These are phyloP conservation scores for Hanleya hanleyi DNA, from an alignment of 2,888 invertebrate genomes.

Conservation along the genomic window DNA sequence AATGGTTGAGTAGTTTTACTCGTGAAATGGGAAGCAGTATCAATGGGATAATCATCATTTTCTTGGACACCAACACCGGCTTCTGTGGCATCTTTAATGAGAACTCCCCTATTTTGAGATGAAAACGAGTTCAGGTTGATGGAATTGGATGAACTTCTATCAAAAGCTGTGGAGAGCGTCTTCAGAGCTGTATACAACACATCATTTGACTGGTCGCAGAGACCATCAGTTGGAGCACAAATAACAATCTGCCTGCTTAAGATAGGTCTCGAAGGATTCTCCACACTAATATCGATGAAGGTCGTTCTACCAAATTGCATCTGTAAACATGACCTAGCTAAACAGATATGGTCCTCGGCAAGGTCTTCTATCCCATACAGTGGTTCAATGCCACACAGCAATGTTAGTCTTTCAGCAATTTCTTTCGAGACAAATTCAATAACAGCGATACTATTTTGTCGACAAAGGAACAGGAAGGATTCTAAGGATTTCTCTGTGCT, in stretches of 20 bases:
- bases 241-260: slow-evolving; percentile 20
- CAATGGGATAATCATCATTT: background rate
- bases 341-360: slow-evolving; percentile 16
- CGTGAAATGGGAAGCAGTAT: no score
- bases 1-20: no score
- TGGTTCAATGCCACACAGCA: slow-evolving; percentile 13
- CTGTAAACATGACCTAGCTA: background rate
- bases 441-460: slow-evolving; percentile 38
- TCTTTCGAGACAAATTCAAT: slow-evolving; percentile 41
- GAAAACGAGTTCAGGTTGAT: background rate
- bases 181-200: slow-evolving; percentile 38
- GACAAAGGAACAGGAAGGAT: slow-evolving; percentile 43
- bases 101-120: no score
- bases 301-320: slow-evolving; percentile 32
- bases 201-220: slow-evolving; percentile 38
- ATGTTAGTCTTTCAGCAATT: slow-evolving; percentile 40
- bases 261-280: background rate
- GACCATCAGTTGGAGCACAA: slow-evolving; percentile 46
- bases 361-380: slow-evolving; percentile 17
- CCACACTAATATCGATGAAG: slow-evolving; percentile 23
- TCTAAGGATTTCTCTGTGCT: slow-evolving; percentile 42
- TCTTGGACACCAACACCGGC: background rate
- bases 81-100: background rate
- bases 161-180: background rate
- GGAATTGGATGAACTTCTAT: background rate